Evolutionary conservation across 2,888 invertebrate species (phyloP).

Genomic region (Salpingus planirostris): DNA sequence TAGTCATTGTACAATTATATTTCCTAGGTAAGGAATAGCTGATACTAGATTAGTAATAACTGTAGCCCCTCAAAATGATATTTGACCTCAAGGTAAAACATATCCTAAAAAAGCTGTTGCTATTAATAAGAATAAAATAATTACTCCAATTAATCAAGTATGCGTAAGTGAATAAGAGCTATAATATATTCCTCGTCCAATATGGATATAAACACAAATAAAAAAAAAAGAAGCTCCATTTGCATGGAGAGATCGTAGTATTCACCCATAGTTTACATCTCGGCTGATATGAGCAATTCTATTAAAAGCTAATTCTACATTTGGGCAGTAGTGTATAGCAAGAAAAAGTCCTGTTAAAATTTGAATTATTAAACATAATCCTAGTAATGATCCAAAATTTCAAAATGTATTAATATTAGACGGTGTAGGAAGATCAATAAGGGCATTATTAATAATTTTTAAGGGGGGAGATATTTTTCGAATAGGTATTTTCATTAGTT

Average conservation of each 20-base stretch:
- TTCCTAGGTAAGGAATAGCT: slow-evolving; percentile 60
- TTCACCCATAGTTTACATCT: slow-evolving; percentile 61
- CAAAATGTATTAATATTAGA: slow-evolving; percentile 55
- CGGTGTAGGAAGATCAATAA: slow-evolving; percentile 53
- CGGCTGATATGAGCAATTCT: slow-evolving; percentile 61
- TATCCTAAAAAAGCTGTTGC: slow-evolving; percentile 70
- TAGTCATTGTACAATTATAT: slow-evolving; percentile 56
- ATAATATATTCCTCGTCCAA: slow-evolving; percentile 57
- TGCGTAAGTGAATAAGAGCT: slow-evolving; percentile 40
- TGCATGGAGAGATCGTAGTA: slow-evolving; percentile 57
- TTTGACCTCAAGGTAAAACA: slow-evolving; percentile 71
- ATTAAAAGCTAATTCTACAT: slow-evolving; percentile 55
- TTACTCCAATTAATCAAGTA: slow-evolving; percentile 57
- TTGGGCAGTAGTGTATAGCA: slow-evolving; percentile 59
- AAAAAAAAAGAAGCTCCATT: slow-evolving; percentile 68
- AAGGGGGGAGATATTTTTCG: slow-evolving; percentile 45
- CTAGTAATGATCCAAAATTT: slow-evolving; percentile 62
- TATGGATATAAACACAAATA: slow-evolving; percentile 59
- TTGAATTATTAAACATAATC: slow-evolving; percentile 55
- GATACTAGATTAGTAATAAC: slow-evolving; percentile 54
- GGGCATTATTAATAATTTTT: slow-evolving; percentile 51
- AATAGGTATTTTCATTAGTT: slow-evolving; percentile 44
- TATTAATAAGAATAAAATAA: slow-evolving; percentile 60
- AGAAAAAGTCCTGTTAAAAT: slow-evolving; percentile 60
- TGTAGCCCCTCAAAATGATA: slow-evolving; percentile 66